These are phyloP conservation scores for Drosophila santomea DNA, from an alignment of 1,140 invertebrate species.

Conservation along the genomic window DNA sequence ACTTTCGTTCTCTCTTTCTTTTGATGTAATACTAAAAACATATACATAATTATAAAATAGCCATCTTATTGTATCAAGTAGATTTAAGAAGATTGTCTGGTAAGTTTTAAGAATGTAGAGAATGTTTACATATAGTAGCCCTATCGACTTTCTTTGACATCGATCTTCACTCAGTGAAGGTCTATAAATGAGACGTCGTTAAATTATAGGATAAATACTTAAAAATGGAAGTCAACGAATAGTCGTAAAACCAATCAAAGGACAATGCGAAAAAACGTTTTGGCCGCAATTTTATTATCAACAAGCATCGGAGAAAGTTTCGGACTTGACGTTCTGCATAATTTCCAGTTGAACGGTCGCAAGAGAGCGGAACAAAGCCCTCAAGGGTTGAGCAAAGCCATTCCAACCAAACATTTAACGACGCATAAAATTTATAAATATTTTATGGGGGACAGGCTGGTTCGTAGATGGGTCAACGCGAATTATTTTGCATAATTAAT, in stretches of 20 bases:
- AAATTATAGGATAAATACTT: conserved; percentile 11
- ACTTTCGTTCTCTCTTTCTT: too few species aligned
- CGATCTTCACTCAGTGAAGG: neutral
- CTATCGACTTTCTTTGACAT: neutral
- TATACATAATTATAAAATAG: too few species aligned
- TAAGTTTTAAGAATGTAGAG: neutral
- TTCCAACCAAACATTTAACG: conserved; percentile 61
- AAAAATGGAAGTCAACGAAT: conserved; percentile 15
- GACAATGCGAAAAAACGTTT: conserved; percentile 23
- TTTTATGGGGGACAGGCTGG: neutral
- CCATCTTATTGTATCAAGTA: rapidly evolving
- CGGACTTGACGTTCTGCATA: conserved; percentile 62
- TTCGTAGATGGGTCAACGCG: conserved; percentile 36
- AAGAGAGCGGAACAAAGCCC: conserved; percentile 39
- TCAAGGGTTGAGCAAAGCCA: conserved; percentile 10
- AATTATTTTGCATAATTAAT: conserved; percentile 69
- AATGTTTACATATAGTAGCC: too few species aligned
- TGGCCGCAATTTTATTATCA: conserved; percentile 39
- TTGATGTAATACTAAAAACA: too few species aligned
- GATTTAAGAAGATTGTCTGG: neutral
- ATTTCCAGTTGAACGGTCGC: conserved; percentile 64
- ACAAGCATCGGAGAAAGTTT: conserved; percentile 52
- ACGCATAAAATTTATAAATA: conserved; percentile 74
- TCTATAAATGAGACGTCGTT: neutral
- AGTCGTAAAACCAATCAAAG: conserved; percentile 50